Percentiles rank a stretch among this genome's conserved stretches.
Conservation (phyloP, 2,797 vertebrate species). For the Gymnoscopelus microlampas region DNA sequence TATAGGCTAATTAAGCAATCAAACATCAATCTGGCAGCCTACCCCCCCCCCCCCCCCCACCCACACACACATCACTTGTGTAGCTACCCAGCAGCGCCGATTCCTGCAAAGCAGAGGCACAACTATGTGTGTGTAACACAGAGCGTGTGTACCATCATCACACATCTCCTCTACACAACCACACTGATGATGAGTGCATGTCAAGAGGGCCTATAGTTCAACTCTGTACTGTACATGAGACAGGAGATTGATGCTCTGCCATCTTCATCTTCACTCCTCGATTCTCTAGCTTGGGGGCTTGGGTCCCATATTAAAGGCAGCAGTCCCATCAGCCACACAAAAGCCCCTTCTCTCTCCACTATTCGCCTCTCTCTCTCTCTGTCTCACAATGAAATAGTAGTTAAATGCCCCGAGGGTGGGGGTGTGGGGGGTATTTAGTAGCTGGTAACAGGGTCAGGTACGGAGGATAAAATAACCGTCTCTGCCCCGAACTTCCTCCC, state of each 20-base stretch:
- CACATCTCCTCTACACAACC: too few relatives aligned
- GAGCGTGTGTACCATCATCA: too few relatives aligned
- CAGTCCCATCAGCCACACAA: constrained; percentile 17
- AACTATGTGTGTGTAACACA: too few relatives aligned
- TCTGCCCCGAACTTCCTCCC: constrained; percentile 14
- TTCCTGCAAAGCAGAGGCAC: too few relatives aligned
- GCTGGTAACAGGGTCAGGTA: constrained; percentile 10
- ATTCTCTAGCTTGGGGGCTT: too few relatives aligned
- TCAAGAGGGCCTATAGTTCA: too few relatives aligned
- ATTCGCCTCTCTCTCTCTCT: constrained; percentile 23
- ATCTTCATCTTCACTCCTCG: too few relatives aligned
- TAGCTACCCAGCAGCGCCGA: too few relatives aligned
- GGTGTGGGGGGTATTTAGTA: not conserved
- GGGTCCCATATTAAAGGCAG: constrained; percentile 28
- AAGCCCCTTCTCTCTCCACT: constrained; percentile 14
- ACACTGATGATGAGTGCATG: too few relatives aligned
- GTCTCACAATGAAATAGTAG: constrained; percentile 42
- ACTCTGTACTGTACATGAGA: not conserved
- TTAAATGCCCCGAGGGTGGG: constrained; percentile 36
- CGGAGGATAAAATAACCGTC: constrained; percentile 30
- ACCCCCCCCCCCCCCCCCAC: constrained; percentile 42
- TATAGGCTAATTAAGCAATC: constrained; percentile 55
- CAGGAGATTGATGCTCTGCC: too few relatives aligned
- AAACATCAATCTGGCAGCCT: constrained; percentile 56
- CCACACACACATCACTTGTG: constrained; percentile 11